Conservation (phyloP, 2,113 vertebrate species). For the Dasyornis broadbenti region DNA sequence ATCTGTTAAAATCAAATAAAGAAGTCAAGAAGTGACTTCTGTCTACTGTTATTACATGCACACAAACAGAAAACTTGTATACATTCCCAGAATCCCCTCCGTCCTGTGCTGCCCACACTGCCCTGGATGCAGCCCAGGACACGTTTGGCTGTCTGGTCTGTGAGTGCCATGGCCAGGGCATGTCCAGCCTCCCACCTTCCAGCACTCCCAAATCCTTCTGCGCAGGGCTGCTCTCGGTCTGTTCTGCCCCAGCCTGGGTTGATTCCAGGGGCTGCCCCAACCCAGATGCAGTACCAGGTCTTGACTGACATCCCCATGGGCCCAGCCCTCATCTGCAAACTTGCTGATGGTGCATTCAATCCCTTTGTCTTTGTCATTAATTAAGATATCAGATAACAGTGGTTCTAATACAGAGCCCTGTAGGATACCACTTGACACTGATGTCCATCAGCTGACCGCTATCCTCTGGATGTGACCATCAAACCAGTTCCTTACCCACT, state of each 20-base stretch:
- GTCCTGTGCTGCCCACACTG: fast-evolving
- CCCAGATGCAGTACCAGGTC: neutral
- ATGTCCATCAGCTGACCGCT: neutral
- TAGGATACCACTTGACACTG: neutral
- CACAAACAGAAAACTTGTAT: neutral
- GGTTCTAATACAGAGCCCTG: neutral
- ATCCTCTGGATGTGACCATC: fast-evolving
- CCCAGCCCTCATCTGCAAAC: neutral
- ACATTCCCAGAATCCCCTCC: neutral
- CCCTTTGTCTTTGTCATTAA: neutral
- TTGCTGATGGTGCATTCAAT: neutral
- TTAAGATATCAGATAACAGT: neutral
- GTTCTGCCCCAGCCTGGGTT: neutral
- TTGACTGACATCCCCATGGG: neutral
- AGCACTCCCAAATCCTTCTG: neutral
- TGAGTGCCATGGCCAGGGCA: neutral
- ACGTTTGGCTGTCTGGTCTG: neutral
- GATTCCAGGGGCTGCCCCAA: fast-evolving
- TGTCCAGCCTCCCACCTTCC: neutral
- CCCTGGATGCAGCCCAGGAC: neutral
- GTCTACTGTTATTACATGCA: neutral
- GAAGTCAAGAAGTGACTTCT: neutral
- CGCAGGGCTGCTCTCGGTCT: neutral
- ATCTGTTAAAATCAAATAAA: neutral
- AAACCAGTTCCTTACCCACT: neutral